A percentile compares a stretch with the other conserved stretches of the same genome.
phyloP scores from a whole-genome alignment of 2,113 vertebrate genomes.

The Mesocricetus auratus region DNA sequence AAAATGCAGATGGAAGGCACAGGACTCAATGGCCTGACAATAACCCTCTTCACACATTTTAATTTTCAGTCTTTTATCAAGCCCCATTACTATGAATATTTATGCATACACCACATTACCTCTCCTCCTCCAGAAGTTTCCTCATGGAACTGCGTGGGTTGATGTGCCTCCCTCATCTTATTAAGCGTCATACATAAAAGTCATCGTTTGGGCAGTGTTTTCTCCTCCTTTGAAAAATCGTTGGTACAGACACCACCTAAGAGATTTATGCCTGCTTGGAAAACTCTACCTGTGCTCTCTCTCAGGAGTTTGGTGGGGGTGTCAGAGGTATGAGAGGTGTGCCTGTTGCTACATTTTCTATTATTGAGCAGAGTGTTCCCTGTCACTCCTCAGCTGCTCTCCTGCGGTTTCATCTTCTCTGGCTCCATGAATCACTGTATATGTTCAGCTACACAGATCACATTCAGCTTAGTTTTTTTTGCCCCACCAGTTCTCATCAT shows the following conservation, averaged over 20 bases:
- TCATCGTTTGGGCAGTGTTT: not conserved
- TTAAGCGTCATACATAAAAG: not conserved
- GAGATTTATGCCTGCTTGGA: conserved; percentile 14
- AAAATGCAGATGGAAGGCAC: not conserved
- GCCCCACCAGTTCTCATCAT: not conserved
- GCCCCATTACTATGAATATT: conserved; percentile 15
- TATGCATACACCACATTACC: not conserved
- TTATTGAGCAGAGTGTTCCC: conserved; percentile 17
- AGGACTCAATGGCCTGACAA: not conserved
- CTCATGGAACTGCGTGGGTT: not conserved
- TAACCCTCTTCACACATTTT: conserved; percentile 7
- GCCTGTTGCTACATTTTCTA: conserved; percentile 15
- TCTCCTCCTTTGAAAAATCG: conserved; percentile 16
- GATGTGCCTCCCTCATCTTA: not conserved
- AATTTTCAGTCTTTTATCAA: conserved; percentile 7
- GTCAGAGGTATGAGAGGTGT: not conserved
- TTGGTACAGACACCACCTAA: not conserved
- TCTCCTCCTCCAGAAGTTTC: not conserved
- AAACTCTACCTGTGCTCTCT: not conserved
- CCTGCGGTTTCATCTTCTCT: not conserved
- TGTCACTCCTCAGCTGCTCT: not conserved
- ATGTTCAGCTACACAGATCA: not conserved
- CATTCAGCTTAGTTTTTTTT: conserved; percentile 44
- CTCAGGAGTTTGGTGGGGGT: not conserved
- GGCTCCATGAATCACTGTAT: conserved; percentile 12